phyloP scores from a whole-genome alignment of 2,888 invertebrate genomes.

The Tromatobia lineatoria region DNA sequence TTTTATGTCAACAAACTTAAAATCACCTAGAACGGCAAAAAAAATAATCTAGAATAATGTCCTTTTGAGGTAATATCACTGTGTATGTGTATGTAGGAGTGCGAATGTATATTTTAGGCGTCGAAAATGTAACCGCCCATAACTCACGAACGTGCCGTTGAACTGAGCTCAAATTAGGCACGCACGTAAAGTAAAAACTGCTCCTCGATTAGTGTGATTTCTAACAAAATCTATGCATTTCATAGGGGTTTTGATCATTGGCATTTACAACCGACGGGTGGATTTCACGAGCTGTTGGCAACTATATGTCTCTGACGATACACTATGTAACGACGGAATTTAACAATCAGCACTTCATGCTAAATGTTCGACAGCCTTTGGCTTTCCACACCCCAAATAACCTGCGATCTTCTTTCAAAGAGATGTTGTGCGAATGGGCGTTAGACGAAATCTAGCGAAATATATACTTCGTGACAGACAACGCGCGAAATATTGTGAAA shows the following conservation, averaged over 20 bases:
- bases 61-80: no score
- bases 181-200: no score
- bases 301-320: conserved; percentile 1
- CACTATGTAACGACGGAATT: neutral
- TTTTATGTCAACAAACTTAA: no score
- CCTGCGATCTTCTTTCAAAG: neutral
- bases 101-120: no score
- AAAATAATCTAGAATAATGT: no score
- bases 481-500: conserved; percentile 69
- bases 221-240: no score
- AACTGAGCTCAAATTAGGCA: no score
- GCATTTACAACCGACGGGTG: conserved; percentile 12
- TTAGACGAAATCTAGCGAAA: neutral
- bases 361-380: neutral
- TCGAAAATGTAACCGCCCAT: no score
- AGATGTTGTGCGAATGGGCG: neutral
- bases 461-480: conserved; percentile 17
- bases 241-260: conserved; percentile 1
- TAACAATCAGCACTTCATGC: neutral
- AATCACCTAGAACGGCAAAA: no score
- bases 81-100: no score
- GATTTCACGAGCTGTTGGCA: neutral
- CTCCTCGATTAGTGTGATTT: no score
- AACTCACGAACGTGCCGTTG: no score
- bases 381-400: neutral